Evolutionary conservation across 2,113 vertebrate species (phyloP).

Genomic region (Riparia riparia): DNA sequence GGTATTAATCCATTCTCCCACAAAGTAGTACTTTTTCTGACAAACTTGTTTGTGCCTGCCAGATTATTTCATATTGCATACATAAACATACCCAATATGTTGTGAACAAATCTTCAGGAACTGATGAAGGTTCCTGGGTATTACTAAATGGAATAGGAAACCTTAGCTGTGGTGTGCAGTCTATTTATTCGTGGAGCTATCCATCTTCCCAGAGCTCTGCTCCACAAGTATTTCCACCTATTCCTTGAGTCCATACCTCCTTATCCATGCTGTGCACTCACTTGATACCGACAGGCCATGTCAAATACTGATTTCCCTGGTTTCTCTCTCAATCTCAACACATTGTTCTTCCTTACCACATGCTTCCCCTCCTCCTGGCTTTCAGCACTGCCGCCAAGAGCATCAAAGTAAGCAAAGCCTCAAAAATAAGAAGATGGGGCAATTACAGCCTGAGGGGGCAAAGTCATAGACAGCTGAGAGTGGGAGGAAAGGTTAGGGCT

Average conservation of each 20-base stretch:
- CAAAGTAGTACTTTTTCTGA: not conserved
- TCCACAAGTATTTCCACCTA: not conserved
- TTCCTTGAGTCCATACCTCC: not conserved
- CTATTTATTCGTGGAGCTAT: not conserved
- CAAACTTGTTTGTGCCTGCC: not conserved
- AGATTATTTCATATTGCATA: not conserved
- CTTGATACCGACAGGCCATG: not conserved
- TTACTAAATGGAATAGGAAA: not conserved
- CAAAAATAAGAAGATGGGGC: not conserved
- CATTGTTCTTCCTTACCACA: not conserved
- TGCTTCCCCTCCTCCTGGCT: not conserved
- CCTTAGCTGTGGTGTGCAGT: not conserved
- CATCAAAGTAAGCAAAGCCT: constrained; percentile 7
- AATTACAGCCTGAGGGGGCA: not conserved
- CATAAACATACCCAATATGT: not conserved
- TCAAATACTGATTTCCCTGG: not conserved
- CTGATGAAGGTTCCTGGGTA: not conserved
- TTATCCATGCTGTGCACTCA: not conserved
- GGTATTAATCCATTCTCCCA: not conserved
- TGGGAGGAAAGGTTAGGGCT: not conserved
- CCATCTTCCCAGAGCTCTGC: not conserved
- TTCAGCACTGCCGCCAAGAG: not conserved
- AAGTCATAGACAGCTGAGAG: not conserved
- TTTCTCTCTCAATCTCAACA: not conserved
- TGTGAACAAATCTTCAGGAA: not conserved